Evolutionary conservation across 2,797 vertebrate species (phyloP).

Genomic region (Sebastes kiyomatsui): DNA sequence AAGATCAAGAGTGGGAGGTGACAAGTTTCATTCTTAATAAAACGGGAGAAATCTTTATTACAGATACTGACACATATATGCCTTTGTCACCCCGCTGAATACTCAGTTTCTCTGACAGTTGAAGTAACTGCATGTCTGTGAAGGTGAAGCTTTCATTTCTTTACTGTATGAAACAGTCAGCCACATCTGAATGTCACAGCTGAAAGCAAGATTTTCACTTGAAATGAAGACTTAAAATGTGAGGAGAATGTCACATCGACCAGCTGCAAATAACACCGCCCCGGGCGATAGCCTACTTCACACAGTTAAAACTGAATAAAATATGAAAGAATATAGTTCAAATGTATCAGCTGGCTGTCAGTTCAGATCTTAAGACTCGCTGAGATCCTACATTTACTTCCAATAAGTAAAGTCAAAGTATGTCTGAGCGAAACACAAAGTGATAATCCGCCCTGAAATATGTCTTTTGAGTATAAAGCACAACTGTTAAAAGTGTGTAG

Average conservation of each 20-base stretch:
- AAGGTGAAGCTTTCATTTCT: constrained; percentile 65
- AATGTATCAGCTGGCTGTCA: constrained; percentile 15
- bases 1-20: constrained; percentile 59
- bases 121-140: constrained; percentile 19
- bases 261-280: constrained; percentile 52
- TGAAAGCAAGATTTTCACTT: constrained; percentile 65
- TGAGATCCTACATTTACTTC: constrained; percentile 1
- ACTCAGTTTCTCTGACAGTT: constrained; percentile 41
- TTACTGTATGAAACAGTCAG: constrained; percentile 48
- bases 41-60: constrained; percentile 42
- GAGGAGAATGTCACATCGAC: constrained; percentile 52
- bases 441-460: neutral
- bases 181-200: constrained; percentile 60
- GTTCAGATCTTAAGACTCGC: constrained; percentile 13
- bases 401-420: constrained; percentile 10
- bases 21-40: constrained; percentile 69
- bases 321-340: constrained; percentile 38
- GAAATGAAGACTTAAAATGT: constrained; percentile 63
- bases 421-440: constrained; percentile 5
- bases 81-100: neutral
- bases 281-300: constrained; percentile 32
- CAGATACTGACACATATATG: constrained; percentile 10
- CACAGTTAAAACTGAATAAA: constrained; percentile 28
- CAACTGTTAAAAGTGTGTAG: neutral
- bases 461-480: neutral